Evolutionary conservation across 2,113 vertebrate genomes (phyloP).

Genomic region (Hyaena hyaena): DNA sequence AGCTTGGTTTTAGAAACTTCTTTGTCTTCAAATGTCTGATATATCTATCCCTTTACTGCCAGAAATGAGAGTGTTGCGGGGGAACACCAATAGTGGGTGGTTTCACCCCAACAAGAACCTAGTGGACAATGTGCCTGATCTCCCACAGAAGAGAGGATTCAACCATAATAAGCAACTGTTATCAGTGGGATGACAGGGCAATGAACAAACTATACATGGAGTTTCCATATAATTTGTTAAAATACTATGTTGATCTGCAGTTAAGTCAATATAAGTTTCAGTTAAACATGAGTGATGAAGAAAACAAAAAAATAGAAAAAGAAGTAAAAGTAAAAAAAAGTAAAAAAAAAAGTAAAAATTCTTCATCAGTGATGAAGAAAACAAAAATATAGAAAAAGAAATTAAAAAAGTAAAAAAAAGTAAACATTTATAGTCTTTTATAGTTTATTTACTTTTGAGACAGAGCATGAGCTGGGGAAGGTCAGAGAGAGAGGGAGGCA

Average conservation of each 20-base stretch:
- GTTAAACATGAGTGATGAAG: not conserved
- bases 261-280: not conserved
- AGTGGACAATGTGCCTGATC: not conserved
- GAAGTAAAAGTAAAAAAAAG: not conserved
- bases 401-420: too few species aligned
- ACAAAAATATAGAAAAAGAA: too few species aligned
- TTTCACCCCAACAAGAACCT: not conserved
- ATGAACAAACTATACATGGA: not conserved
- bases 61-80: not conserved
- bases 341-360: too few species aligned
- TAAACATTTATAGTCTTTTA: too few species aligned
- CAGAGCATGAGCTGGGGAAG: too few species aligned
- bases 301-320: not conserved
- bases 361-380: too few species aligned
- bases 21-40: not conserved
- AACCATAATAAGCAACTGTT: not conserved
- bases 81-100: fast-evolving
- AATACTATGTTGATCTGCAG: not conserved
- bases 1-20: not conserved
- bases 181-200: not conserved
- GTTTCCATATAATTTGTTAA: not conserved
- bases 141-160: not conserved
- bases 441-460: too few species aligned
- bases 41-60: not conserved
- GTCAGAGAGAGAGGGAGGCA: too few species aligned